A percentile compares a stretch with the other conserved stretches of the same genome.
Evolutionary conservation across 2,113 vertebrate species (phyloP).

Genomic region (Pituophis catenifer): DNA sequence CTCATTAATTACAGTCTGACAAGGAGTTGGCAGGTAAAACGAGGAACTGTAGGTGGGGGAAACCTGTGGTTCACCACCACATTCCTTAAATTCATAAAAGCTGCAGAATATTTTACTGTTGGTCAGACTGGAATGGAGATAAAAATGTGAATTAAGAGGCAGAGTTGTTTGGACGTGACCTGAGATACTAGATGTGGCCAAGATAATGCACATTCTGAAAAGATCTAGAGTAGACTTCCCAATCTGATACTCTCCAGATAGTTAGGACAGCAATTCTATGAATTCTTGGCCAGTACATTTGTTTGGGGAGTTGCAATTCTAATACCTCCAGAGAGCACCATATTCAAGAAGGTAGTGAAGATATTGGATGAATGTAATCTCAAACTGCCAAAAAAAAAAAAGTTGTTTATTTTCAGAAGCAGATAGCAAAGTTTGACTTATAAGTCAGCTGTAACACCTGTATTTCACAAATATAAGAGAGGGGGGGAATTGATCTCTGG

Average conservation of each 20-base stretch:
- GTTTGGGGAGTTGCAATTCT: neutral
- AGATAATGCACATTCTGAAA: slow-evolving; percentile 48
- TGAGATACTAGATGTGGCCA: slow-evolving; percentile 47
- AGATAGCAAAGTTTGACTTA: slow-evolving; percentile 19
- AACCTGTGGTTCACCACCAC: slow-evolving; percentile 68
- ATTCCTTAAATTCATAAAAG: slow-evolving; percentile 69
- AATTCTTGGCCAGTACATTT: neutral
- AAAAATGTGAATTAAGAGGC: slow-evolving; percentile 66
- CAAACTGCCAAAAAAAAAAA: slow-evolving; percentile 35
- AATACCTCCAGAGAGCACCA: neutral
- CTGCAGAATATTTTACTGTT: slow-evolving; percentile 66
- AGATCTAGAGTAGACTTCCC: neutral
- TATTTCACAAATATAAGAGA: neutral
- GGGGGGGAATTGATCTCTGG: slow-evolving; percentile 19
- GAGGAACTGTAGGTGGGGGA: slow-evolving; percentile 69
- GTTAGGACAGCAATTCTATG: neutral
- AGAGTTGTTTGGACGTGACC: slow-evolving; percentile 61
- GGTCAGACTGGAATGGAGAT: slow-evolving; percentile 43
- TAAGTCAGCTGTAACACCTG: neutral
- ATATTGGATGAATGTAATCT: slow-evolving; percentile 8
- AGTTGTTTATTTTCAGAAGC: slow-evolving; percentile 33
- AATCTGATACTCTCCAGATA: neutral
- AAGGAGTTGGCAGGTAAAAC: slow-evolving; percentile 70
- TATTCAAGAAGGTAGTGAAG: neutral
- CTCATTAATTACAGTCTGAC: slow-evolving; percentile 70